phyloP scores from a whole-genome alignment of 2,888 invertebrate species.

The Heliconius charithonia region DNA sequence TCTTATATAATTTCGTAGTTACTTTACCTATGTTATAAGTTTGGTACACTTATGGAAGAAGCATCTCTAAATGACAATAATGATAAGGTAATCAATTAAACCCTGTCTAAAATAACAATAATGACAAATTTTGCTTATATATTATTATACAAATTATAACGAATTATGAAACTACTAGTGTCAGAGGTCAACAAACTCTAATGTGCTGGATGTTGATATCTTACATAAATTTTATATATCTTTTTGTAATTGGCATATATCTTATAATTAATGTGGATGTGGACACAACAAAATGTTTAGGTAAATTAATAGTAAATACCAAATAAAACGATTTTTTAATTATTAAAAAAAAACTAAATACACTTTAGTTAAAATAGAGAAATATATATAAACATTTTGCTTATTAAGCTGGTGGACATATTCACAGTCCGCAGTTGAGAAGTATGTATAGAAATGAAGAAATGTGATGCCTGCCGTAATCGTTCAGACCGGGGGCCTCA shows the following conservation, averaged over 20 bases:
- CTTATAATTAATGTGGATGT: not conserved
- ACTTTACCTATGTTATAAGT: constrained; percentile 46
- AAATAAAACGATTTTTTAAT: not conserved
- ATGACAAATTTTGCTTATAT: not conserved
- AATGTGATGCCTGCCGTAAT: constrained; percentile 72
- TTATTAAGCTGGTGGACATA: constrained; percentile 61
- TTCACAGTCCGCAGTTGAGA: constrained; percentile 76
- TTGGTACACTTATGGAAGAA: constrained; percentile 60
- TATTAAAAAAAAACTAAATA: not conserved
- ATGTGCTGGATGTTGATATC: not conserved
- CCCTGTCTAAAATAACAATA: not conserved
- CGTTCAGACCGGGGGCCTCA: constrained; percentile 67
- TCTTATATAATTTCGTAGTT: constrained; percentile 38
- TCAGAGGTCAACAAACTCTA: constrained; percentile 28
- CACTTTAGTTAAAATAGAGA: constrained; percentile 6
- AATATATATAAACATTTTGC: constrained; percentile 36
- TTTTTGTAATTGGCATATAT: not conserved
- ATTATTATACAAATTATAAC: constrained; percentile 1
- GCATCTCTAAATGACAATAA: constrained; percentile 66
- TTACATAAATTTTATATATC: not conserved
- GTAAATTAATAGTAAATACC: not conserved
- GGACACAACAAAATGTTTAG: not conserved
- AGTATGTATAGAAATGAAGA: constrained; percentile 82
- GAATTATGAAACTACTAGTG: constrained; percentile 16
- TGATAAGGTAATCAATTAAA: constrained; percentile 59